Percentiles rank a stretch among this genome's conserved stretches.
These are phyloP conservation scores for Sinonovacula constricta DNA, from an alignment of 1,140 invertebrate genomes.

Conservation along the genomic window DNA sequence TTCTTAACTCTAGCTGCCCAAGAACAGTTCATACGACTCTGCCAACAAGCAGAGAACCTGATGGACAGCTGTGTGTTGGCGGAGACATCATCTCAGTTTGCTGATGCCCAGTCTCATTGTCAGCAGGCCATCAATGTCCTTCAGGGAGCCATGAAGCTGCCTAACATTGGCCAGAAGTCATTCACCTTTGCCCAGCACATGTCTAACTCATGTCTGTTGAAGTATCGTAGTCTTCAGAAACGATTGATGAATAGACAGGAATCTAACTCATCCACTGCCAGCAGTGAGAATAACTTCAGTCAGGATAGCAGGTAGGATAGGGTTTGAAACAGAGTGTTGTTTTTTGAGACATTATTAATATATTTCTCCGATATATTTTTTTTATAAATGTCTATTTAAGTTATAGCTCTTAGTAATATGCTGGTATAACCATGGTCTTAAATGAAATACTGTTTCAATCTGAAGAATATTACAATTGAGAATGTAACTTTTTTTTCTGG, in stretches of 20 bases:
- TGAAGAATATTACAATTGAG: too few species aligned
- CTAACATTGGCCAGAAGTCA: conserved; percentile 93
- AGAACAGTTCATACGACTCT: conserved; percentile 63
- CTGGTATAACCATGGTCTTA: too few species aligned
- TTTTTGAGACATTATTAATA: too few species aligned
- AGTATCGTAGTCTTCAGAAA: conserved; percentile 88
- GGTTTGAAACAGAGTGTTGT: too few species aligned
- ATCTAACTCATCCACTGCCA: conserved; percentile 54
- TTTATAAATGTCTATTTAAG: too few species aligned
- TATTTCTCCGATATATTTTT: too few species aligned
- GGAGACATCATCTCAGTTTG: conserved; percentile 65
- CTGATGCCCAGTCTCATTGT: conserved; percentile 61
- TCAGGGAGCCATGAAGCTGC: conserved; percentile 93
- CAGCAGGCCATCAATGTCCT: conserved; percentile 71
- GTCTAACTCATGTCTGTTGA: conserved; percentile 95
- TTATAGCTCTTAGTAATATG: too few species aligned
- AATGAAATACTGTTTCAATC: too few species aligned
- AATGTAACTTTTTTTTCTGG: too few species aligned
- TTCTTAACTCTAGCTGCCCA: too few species aligned
- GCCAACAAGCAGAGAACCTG: conserved; percentile 66
- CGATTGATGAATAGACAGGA: conserved; percentile 52
- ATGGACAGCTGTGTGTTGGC: conserved; percentile 73
- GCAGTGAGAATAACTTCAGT: conserved; percentile 50
- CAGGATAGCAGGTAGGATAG: conserved; percentile 27
- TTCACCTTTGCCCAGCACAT: conserved; percentile 94